Base-by-base conservation (phyloP, 2,797 vertebrate genomes). In the Enteromius thamalakanensis region DNA sequence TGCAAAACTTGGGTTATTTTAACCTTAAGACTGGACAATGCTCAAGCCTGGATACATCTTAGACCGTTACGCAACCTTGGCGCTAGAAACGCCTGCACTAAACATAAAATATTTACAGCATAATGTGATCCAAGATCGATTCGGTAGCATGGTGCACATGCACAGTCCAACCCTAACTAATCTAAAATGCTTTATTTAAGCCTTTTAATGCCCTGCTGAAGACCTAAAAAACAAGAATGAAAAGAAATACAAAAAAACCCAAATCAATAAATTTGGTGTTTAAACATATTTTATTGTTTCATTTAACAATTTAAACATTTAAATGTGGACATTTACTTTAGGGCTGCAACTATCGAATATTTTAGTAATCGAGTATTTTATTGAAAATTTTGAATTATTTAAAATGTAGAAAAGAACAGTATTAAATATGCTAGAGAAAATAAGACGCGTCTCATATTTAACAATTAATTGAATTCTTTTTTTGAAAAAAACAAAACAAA, bases 31-130 rank as follows among this genome's bases (percentile, higher is more conserved):
- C 42, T 40, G 58, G n/a, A 64, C 40, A 62, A 49, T 37, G n/a
- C 26, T 60, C 37, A 29, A 40, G 34, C 17, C 7, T 60, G 79
- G 51, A 71, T 21, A 6, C 40, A 9, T 69, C 47, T 53, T 40
- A 64, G 64, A 23, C n/a, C 37, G 42, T 23, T 29, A 26, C 21
- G 58, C 72, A 60, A 64, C n/a, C 15, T 47, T 77, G 58, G 40
- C 7, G 21, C 23, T 23, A 29, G 23, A 72, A 71, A 58, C 3
- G 17, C 26, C 23, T 71, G 26, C 15, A n/a, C 10, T 12, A 10
- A 47, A 71, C 17, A 80, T 72, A n/a, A 32, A 72, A 81, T 72
- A 81, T 55, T 71, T 49, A 81, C 3, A 32, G 6, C 4, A 47
- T 45, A 81, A 47, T 47, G 5, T 34, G 71, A 70, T 47, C 37